Conservation (phyloP, 2,113 vertebrate genomes). For the Prunella fulvescens region DNA sequence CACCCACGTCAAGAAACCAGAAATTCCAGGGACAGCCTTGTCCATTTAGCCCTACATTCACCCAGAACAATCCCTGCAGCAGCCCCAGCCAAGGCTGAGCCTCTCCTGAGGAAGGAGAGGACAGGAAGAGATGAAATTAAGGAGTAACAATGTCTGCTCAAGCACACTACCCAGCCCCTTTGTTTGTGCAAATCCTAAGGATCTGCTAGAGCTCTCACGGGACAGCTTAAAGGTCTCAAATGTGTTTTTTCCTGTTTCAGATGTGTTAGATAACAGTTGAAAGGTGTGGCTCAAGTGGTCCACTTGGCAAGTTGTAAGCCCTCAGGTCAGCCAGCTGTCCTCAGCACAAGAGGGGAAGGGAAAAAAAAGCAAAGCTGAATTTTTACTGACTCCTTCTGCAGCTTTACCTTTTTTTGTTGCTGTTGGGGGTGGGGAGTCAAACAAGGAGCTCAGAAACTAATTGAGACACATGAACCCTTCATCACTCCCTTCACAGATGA, state of each 20-base stretch:
- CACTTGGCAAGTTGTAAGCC: neutral
- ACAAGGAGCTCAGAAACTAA: neutral
- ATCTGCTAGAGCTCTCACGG: neutral
- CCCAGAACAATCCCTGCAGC: neutral
- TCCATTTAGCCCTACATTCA: neutral
- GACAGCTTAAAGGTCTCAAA: slow-evolving; percentile 8
- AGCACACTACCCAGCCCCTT: neutral
- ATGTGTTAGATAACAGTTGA: slow-evolving; percentile 17
- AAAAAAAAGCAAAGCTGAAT: neutral
- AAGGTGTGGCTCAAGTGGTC: slow-evolving; percentile 35
- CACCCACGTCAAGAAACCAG: neutral
- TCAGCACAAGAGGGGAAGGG: neutral
- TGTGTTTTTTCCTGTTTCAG: slow-evolving; percentile 57
- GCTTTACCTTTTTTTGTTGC: neutral
- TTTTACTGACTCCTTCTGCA: neutral
- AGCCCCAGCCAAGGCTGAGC: neutral
- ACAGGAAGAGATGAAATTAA: neutral
- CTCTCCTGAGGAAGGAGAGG: neutral
- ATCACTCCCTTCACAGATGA: neutral
- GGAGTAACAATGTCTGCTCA: neutral
- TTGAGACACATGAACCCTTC: neutral
- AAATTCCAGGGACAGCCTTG: neutral
- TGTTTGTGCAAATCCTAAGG: neutral
- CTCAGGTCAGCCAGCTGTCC: slow-evolving; percentile 4
- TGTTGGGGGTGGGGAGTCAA: neutral